Percentiles rank a stretch among this genome's conserved stretches.
These are phyloP conservation scores for Cryptoblepharus egeriae DNA, from an alignment of 2,797 vertebrate species.

Conservation along the genomic window DNA sequence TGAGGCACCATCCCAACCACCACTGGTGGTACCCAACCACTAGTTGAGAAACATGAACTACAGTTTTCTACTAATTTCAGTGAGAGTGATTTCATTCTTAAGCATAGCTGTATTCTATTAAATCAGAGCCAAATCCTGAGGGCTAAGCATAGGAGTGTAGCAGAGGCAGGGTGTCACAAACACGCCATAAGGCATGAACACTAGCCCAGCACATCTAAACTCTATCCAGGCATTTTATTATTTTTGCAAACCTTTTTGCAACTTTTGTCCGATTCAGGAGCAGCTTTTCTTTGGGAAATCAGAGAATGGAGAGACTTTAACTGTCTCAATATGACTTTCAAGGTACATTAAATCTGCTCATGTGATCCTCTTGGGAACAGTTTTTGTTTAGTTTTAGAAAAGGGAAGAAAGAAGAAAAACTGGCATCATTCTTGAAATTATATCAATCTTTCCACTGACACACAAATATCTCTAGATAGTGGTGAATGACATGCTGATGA, in stretches of 20 bases:
- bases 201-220: no score
- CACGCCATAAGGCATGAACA: no score
- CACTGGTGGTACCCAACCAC: no score
- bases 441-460: conserved; percentile 12
- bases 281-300: background rate
- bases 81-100: background rate
- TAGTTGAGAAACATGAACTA: no score
- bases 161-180: background rate
- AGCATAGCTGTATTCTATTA: no score
- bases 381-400: conserved; percentile 5
- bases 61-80: background rate
- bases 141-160: no score
- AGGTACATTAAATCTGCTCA: conserved; percentile 53
- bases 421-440: background rate
- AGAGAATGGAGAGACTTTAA: conserved; percentile 15
- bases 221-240: background rate
- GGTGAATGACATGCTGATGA: conserved; percentile 4
- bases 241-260: background rate
- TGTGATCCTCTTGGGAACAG: conserved; percentile 8
- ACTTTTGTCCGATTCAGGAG: background rate
- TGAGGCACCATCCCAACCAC: no score
- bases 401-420: conserved; percentile 12
- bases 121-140: no score
- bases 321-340: conserved; percentile 41
- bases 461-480: conserved; percentile 11